Percentiles rank a stretch among this genome's conserved stretches.
phyloP scores from a whole-genome alignment of 2,888 invertebrate genomes.

The Drosophila rellima region DNA sequence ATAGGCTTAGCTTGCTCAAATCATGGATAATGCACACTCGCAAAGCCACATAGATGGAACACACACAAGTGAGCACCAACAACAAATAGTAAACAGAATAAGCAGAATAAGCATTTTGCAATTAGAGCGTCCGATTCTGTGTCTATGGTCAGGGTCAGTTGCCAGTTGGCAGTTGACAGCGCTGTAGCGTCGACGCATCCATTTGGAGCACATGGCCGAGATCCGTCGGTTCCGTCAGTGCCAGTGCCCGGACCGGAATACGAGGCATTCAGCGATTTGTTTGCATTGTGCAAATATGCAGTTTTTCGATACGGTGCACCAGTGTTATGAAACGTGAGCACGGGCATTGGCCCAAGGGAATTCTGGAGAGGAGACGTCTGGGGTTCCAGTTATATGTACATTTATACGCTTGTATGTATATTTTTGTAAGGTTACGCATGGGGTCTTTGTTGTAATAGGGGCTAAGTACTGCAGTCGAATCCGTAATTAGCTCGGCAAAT shows the following conservation, averaged over 20 bases:
- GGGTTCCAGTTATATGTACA: not conserved
- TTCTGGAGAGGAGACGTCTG: not conserved
- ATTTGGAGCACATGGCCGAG: slow-evolving; percentile 43
- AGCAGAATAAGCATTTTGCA: slow-evolving; percentile 33
- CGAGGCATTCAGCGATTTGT: slow-evolving; percentile 27
- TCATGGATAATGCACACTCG: slow-evolving; percentile 8
- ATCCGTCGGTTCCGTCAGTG: slow-evolving; percentile 13
- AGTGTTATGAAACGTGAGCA: slow-evolving; percentile 70
- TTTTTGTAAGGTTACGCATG: slow-evolving; percentile 33
- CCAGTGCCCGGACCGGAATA: slow-evolving; percentile 10
- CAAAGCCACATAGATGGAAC: not conserved
- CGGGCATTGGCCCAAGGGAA: slow-evolving; percentile 32
- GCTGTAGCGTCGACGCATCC: slow-evolving; percentile 1
- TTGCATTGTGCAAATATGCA: slow-evolving; percentile 51
- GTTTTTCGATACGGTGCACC: slow-evolving; percentile 43
- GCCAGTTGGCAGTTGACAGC: slow-evolving; percentile 37
- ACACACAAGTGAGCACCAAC: slow-evolving; percentile 5
- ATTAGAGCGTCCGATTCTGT: slow-evolving; percentile 51
- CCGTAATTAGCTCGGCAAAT: slow-evolving; percentile 6
- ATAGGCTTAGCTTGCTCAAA: slow-evolving; percentile 14
- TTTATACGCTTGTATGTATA: not conserved
- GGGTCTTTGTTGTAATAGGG: slow-evolving; percentile 7
- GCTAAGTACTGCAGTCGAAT: slow-evolving; percentile 10
- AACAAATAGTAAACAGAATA: slow-evolving; percentile 2
- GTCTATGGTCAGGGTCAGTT: slow-evolving; percentile 75